A percentile compares a stretch with the other conserved stretches of the same genome.
phyloP scores from a whole-genome alignment of 92 coral and sea anemone species.

The Desmophyllum pertusum region DNA sequence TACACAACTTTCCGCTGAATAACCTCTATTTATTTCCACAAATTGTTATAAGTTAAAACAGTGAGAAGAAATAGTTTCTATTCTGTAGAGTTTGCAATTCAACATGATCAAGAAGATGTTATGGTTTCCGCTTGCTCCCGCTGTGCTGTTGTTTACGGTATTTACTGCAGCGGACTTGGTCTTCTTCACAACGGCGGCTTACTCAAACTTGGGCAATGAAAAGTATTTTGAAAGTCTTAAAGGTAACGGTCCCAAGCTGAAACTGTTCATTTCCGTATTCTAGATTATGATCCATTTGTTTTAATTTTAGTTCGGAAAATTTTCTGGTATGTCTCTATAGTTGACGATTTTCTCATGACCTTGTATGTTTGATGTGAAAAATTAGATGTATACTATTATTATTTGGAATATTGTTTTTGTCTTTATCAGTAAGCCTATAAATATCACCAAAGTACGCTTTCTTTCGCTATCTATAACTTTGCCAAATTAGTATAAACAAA shows the following conservation, averaged over 20 bases:
- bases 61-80: neutral
- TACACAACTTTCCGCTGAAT: too few species aligned
- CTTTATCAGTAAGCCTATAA: too few species aligned
- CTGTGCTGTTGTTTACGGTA: neutral
- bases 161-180: neutral
- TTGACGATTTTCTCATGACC: too few species aligned
- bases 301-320: neutral
- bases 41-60: neutral
- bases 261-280: too few species aligned
- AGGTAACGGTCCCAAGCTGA: neutral
- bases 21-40: too few species aligned
- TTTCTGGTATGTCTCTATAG: too few species aligned
- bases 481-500: neutral
- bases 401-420: too few species aligned
- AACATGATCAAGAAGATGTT: neutral
- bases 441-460: too few species aligned
- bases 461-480: neutral
- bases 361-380: too few species aligned
- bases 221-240: neutral
- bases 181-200: neutral
- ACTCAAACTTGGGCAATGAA: neutral
- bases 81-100: neutral
- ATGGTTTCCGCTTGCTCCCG: neutral
- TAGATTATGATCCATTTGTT: neutral
- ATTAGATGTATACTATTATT: too few species aligned